phyloP scores from a whole-genome alignment of 2,113 vertebrate species.

The Calyptomena viridis region DNA sequence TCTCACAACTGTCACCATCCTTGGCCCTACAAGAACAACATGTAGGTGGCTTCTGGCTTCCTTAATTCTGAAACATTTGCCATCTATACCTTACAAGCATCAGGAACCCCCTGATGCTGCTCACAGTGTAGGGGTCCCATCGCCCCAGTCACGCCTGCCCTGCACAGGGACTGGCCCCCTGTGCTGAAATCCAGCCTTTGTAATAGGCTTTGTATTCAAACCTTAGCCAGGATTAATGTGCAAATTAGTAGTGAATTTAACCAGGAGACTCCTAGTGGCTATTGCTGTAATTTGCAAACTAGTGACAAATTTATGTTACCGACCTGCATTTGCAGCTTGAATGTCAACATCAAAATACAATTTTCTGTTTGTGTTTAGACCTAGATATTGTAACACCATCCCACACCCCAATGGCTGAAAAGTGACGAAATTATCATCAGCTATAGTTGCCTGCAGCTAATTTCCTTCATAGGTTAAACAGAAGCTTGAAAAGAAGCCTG shows the following conservation, averaged over 20 bases:
- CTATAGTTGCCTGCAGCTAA: conserved; percentile 50
- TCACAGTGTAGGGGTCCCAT: background rate
- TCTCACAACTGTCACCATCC: background rate
- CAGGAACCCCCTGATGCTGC: background rate
- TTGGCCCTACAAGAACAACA: background rate
- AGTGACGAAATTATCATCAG: conserved; percentile 53
- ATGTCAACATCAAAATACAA: background rate
- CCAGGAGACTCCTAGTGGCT: conserved; percentile 20
- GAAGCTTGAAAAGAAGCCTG: conserved; percentile 55
- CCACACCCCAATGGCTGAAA: conserved; percentile 27
- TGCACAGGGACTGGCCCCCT: background rate
- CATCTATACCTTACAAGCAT: accelerated
- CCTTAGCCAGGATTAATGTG: background rate
- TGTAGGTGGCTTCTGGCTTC: background rate
- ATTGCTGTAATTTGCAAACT: background rate
- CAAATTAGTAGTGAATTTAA: background rate
- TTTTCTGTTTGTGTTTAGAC: conserved; percentile 44
- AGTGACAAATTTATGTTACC: background rate
- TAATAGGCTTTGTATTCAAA: background rate
- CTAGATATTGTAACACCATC: background rate
- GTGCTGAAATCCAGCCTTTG: background rate
- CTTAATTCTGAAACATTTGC: background rate
- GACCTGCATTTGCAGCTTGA: background rate
- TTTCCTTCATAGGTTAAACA: conserved; percentile 54
- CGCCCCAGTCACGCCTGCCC: background rate